Evolutionary conservation across 2,888 invertebrate genomes (phyloP).

Genomic region (Lycia hirtaria): DNA sequence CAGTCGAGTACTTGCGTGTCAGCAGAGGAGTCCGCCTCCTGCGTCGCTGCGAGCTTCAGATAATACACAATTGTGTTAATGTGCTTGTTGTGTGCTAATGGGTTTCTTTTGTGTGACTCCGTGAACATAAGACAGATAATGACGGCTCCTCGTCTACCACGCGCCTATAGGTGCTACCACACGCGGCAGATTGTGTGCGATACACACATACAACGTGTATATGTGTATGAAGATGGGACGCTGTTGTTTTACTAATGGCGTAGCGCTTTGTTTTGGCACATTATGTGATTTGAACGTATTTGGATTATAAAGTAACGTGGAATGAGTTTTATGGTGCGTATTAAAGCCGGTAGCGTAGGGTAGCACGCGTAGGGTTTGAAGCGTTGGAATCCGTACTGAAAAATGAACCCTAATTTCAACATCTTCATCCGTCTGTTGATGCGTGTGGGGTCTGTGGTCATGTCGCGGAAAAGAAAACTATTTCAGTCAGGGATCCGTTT

Average conservation of each 20-base stretch:
- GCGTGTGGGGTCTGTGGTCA: no score
- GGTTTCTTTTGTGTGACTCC: conserved; percentile 29
- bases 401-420: no score
- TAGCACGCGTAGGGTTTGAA: no score
- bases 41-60: background rate
- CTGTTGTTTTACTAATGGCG: conserved; percentile 14
- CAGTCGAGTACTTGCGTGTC: background rate
- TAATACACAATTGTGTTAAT: conserved; percentile 22
- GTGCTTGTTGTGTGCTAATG: conserved; percentile 26
- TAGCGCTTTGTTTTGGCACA: background rate
- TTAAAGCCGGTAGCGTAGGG: no score
- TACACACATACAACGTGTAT: background rate
- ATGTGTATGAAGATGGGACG: background rate
- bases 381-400: no score
- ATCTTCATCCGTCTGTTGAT: no score
- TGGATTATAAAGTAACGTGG: background rate
- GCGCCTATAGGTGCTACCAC: background rate
- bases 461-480: no score
- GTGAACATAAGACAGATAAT: conserved; percentile 19
- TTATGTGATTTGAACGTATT: conserved; percentile 12
- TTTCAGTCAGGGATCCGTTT: no score
- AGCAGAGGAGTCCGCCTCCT: background rate
- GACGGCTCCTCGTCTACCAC: conserved; percentile 5
- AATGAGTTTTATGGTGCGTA: background rate
- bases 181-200: background rate